Base-by-base conservation (phyloP, 1,140 invertebrate species). In the Archivesica marissinica region DNA sequence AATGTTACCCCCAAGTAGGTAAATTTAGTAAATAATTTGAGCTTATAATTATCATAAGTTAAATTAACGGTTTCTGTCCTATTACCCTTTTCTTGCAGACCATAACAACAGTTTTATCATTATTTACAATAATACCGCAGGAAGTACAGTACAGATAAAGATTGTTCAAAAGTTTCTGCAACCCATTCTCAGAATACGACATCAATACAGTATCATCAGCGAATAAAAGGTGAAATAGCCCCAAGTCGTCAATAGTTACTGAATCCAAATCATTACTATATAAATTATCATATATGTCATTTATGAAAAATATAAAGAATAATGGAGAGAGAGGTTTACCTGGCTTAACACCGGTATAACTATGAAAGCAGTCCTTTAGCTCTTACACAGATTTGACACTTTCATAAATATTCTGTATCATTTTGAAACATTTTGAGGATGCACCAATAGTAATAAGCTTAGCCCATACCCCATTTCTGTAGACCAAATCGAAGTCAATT, bases 221-320 rank as follows among this genome's bases (percentile, higher is more conserved):
- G 47, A 64, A 79, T 17, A 79, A 9, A 4, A 77, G n/a, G 2
- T 35, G 11, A 17, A 35, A 56, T 52, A 75, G n/a, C 6, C 17
- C 3, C 11, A 75, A 7, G 1, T 75, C 28, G 6, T 52, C 72
- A 28, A 75, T 25, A 7, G 47, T 52, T 30, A 75, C 11, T 17
- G 50, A 9, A 75, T 75, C 50, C 3, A 75, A 33, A 75, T 23
- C 30, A 54, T 52, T 15, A 15, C 54, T 23, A n/a, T n/a, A 28
- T 20, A 75, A 4, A 13, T 6, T 15, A 52, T 1, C n/a, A 38
- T 39, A n/a, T 13, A 61, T 41, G 30, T 84, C 72, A 66, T 66
- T 84, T 13, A 84, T 66, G 38, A 61, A 84, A 38, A 84, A 68
- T 6, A 76, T 9, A 54, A 76, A 77, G 7, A 85, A 44, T 54